These are phyloP conservation scores for Oryzias dopingdopingensis DNA, from an alignment of 2,797 vertebrate species.

Conservation along the genomic window DNA sequence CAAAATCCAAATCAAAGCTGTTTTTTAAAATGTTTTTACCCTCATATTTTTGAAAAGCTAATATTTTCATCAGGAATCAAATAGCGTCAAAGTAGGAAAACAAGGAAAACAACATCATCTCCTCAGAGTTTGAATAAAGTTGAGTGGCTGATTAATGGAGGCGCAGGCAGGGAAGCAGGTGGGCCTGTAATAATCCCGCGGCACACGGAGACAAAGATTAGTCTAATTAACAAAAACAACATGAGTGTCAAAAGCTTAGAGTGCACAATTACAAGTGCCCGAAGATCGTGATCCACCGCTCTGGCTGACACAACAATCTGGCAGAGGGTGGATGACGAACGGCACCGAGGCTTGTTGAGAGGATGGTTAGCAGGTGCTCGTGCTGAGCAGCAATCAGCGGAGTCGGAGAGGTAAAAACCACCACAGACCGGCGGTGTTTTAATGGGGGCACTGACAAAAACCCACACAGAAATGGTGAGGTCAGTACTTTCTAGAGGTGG, in stretches of 20 bases:
- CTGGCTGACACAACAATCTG: slow-evolving; percentile 6
- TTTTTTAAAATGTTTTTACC: no score
- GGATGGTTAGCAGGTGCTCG: slow-evolving; percentile 4
- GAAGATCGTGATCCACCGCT: slow-evolving; percentile 5
- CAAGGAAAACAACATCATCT: no score
- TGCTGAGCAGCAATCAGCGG: slow-evolving; percentile 2
- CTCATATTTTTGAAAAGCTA: no score
- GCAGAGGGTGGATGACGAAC: slow-evolving; percentile 1
- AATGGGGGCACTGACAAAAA: no score
- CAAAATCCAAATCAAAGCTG: no score
- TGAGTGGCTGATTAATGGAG: not conserved
- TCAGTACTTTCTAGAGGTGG: no score
- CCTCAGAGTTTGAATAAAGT: no score
- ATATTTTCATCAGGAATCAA: no score
- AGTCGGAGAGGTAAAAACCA: not conserved
- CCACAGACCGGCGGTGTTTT: not conserved
- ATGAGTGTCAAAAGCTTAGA: slow-evolving; percentile 16
- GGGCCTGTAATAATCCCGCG: slow-evolving; percentile 6
- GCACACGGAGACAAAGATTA: slow-evolving; percentile 10
- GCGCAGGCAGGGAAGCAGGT: slow-evolving; percentile 3
- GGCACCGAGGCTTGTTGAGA: not conserved
- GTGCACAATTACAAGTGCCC: slow-evolving; percentile 3
- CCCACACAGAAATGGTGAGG: no score
- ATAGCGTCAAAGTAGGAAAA: no score
- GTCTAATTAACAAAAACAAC: slow-evolving; percentile 24